Conservation (phyloP, 2,113 vertebrate genomes). For the Calidris pugnax region DNA sequence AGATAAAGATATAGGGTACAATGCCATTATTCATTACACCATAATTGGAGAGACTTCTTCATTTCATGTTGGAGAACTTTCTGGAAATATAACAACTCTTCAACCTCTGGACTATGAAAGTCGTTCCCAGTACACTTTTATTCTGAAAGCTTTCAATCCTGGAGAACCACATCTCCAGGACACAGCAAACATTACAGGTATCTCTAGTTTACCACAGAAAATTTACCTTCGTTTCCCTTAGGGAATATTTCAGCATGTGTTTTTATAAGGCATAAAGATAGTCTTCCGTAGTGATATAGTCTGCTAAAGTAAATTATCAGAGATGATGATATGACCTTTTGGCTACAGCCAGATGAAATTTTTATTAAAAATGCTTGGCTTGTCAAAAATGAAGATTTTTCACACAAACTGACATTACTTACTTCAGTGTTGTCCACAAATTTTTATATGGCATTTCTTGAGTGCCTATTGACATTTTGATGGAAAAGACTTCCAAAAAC, state of each 20-base stretch:
- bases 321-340: background rate
- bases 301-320: background rate
- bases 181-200: constrained; percentile 65
- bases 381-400: background rate
- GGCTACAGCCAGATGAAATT: background rate
- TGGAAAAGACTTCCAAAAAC: background rate
- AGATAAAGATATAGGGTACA: constrained; percentile 56
- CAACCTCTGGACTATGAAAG: constrained; percentile 62
- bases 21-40: constrained; percentile 53
- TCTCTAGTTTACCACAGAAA: background rate
- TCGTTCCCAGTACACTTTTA: background rate
- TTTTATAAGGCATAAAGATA: background rate
- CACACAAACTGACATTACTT: background rate
- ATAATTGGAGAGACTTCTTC: background rate
- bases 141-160: constrained; percentile 59
- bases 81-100: constrained; percentile 49
- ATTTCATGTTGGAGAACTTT: constrained; percentile 54
- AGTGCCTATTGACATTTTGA: background rate
- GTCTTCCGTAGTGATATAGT: background rate
- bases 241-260: background rate
- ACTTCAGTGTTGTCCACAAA: background rate
- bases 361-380: background rate
- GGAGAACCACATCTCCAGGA: background rate
- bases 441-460: background rate
- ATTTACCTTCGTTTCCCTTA: background rate